These are phyloP conservation scores for Oxyruncus cristatus DNA, from an alignment of 2,113 vertebrate species.

Conservation along the genomic window DNA sequence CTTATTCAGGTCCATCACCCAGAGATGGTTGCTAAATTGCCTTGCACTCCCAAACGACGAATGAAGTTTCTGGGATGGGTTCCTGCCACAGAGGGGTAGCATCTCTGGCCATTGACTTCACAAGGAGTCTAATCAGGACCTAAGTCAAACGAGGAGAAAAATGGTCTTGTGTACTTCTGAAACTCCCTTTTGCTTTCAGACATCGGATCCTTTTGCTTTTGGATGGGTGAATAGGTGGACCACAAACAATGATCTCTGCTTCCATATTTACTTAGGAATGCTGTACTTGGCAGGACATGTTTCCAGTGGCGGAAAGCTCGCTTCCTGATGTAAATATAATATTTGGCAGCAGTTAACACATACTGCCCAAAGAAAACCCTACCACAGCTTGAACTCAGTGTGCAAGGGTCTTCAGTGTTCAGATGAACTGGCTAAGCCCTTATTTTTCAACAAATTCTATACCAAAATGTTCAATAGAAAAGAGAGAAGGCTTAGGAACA, in stretches of 20 bases:
- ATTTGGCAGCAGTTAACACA: constrained; percentile 47
- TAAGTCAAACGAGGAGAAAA: constrained; percentile 26
- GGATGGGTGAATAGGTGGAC: constrained; percentile 10
- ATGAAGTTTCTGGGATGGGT: not conserved
- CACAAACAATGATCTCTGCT: constrained; percentile 66
- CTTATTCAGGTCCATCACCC: not conserved
- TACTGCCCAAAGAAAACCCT: not conserved
- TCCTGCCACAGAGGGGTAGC: not conserved
- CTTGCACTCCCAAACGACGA: not conserved
- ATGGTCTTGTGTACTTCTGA: not conserved
- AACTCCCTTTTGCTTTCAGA: not conserved
- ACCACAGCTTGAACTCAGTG: not conserved
- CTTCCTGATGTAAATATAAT: constrained; percentile 69
- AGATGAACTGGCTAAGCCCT: not conserved
- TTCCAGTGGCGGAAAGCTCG: constrained; percentile 69
- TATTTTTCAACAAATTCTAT: not conserved
- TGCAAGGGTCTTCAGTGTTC: not conserved
- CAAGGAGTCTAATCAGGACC: not conserved
- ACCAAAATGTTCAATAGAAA: not conserved
- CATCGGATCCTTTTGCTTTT: not conserved
- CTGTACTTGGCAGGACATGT: constrained; percentile 63
- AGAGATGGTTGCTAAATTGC: not conserved
- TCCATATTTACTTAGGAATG: constrained; percentile 70
- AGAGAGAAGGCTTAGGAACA: not conserved
- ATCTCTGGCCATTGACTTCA: not conserved